Conservation (phyloP, 2,113 vertebrate species). For the Sturnus vulgaris region DNA sequence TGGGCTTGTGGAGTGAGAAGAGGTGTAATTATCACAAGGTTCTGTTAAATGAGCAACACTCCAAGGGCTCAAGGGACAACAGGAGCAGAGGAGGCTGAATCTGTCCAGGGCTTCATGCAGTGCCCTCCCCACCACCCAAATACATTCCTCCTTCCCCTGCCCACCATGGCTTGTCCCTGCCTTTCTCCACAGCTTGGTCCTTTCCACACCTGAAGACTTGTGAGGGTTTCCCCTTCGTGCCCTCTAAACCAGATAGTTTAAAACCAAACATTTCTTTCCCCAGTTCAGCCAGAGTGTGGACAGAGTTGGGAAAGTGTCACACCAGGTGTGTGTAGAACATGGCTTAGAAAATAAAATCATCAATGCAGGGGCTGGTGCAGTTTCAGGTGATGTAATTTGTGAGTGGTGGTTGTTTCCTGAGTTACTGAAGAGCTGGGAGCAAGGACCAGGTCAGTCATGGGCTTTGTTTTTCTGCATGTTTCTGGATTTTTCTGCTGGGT, state of each 20-base stretch:
- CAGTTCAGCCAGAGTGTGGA: background rate
- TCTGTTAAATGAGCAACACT: background rate
- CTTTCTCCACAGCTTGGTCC: background rate
- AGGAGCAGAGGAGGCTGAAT: background rate
- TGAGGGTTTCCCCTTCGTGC: background rate
- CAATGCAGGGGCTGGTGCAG: background rate
- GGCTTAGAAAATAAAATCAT: background rate
- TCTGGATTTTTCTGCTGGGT: background rate
- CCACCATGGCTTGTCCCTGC: background rate
- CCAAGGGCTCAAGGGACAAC: background rate
- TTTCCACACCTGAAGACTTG: background rate
- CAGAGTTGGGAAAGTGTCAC: background rate
- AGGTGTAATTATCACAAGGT: background rate
- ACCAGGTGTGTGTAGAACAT: background rate
- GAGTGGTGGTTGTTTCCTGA: background rate
- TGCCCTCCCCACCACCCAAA: background rate
- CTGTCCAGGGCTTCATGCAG: background rate
- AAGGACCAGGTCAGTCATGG: background rate
- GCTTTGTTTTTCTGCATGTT: background rate
- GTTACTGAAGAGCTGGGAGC: background rate
- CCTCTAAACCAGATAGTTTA: background rate
- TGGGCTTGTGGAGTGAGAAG: background rate
- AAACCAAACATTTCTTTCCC: background rate
- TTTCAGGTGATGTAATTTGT: background rate
- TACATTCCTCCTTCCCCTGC: background rate